A percentile compares a stretch with the other conserved stretches of the same genome.
phyloP scores from a whole-genome alignment of 1,140 invertebrate species.

The Scaptomyza hsui region DNA sequence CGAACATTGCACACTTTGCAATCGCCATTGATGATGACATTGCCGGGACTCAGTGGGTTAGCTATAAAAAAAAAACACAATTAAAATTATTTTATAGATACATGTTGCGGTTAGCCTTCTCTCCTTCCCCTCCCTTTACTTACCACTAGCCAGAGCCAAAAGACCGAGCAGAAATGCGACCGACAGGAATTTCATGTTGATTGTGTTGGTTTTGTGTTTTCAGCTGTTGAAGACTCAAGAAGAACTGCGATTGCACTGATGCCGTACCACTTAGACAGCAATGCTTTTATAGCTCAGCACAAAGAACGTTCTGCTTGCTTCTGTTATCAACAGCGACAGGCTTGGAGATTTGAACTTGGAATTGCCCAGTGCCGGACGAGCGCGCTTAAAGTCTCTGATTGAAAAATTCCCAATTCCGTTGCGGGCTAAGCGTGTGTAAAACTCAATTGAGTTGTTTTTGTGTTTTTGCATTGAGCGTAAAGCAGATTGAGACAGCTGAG shows the following conservation, averaged over 20 bases:
- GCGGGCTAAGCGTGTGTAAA: not conserved
- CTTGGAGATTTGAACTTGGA: slow-evolving; percentile 3
- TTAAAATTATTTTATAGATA: not conserved
- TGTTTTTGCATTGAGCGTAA: not conserved
- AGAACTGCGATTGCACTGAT: slow-evolving; percentile 12
- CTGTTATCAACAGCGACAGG: slow-evolving; percentile 13
- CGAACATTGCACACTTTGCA: slow-evolving; percentile 44
- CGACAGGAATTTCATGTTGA: slow-evolving; percentile 48
- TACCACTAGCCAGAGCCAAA: slow-evolving; percentile 45
- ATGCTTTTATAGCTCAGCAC: slow-evolving; percentile 14
- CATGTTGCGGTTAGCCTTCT: not conserved
- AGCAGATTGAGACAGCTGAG: not conserved
- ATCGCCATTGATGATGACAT: slow-evolving; percentile 70
- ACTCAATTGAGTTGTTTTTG: not conserved
- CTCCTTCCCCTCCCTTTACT: slow-evolving; percentile 8
- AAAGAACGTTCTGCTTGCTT: not conserved
- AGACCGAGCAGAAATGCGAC: slow-evolving; percentile 45
- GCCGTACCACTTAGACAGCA: not conserved
- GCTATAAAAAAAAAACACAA: slow-evolving; percentile 35
- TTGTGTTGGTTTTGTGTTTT: not conserved
- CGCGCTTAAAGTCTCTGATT: not conserved
- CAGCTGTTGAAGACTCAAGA: slow-evolving; percentile 7
- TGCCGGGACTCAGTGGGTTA: slow-evolving; percentile 60
- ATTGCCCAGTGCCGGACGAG: slow-evolving; percentile 7
- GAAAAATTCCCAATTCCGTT: slow-evolving; percentile 26